A percentile compares a stretch with the other conserved stretches of the same genome.
Evolutionary conservation across 35 echinoderm and acorn worm genomes (phyloP).

Genomic region (Acanthaster planci): DNA sequence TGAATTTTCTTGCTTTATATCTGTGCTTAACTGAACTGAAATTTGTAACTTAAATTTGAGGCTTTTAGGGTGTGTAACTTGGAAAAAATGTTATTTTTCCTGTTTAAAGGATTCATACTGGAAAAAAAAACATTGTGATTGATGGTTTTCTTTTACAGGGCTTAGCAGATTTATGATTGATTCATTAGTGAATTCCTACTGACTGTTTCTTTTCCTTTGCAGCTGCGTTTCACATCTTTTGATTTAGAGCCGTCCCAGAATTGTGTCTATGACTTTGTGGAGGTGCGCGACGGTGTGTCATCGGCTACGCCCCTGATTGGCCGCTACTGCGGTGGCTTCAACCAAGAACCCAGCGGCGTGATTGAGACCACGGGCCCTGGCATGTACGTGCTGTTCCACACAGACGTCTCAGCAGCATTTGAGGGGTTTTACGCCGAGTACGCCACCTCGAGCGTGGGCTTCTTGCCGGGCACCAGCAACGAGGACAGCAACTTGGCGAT

Average conservation of each 20-base stretch:
- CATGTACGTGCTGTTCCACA: constrained; percentile 66
- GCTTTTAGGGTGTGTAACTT: too few species aligned
- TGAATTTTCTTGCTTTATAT: too few species aligned
- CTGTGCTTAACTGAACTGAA: too few species aligned
- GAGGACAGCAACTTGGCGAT: too few species aligned
- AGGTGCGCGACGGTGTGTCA: constrained; percentile 66
- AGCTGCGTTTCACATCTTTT: constrained; percentile 82
- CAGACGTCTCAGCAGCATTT: constrained; percentile 65
- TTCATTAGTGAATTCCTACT: not conserved
- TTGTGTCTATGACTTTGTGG: constrained; percentile 85
- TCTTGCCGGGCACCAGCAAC: constrained; percentile 17
- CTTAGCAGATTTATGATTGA: too few species aligned
- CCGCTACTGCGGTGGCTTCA: constrained; percentile 65
- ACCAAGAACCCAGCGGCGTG: constrained; percentile 36
- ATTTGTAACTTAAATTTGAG: too few species aligned
- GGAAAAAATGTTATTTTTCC: too few species aligned
- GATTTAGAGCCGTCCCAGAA: constrained; percentile 70
- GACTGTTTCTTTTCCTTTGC: constrained; percentile 26
- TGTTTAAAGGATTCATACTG: too few species aligned
- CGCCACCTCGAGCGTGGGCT: constrained; percentile 47
- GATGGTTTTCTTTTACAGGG: too few species aligned
- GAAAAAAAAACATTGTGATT: too few species aligned
- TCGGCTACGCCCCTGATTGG: constrained; percentile 39
- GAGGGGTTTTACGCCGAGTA: constrained; percentile 88
- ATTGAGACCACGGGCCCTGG: constrained; percentile 59